These are phyloP conservation scores for Temnothorax nylanderi DNA, from an alignment of 1,140 invertebrate species.

Conservation along the genomic window DNA sequence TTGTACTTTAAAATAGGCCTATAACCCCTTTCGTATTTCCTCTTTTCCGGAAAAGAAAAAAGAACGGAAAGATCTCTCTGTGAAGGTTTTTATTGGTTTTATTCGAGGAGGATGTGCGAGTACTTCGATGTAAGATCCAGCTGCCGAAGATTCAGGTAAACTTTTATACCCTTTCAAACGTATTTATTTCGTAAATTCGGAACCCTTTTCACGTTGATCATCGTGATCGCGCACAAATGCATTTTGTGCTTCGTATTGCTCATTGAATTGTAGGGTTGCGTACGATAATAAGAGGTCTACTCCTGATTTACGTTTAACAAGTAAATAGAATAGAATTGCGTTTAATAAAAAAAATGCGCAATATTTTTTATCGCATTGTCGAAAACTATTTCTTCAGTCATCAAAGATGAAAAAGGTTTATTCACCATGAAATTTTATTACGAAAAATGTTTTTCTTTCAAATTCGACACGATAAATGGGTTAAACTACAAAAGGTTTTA, in stretches of 20 bases:
- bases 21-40: conserved; percentile 66
- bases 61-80: neutral
- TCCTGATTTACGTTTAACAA: conserved; percentile 16
- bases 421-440: neutral
- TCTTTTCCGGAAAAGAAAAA: conserved; percentile 65
- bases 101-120: conserved; percentile 8
- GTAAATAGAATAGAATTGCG: conserved; percentile 26
- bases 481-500: neutral
- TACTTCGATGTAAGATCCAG: conserved; percentile 45
- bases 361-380: neutral
- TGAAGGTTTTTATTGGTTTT: conserved; percentile 17
- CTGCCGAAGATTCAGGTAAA: conserved; percentile 57
- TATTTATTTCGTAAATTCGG: conserved; percentile 70
- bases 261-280: neutral
- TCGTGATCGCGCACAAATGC: conserved; percentile 27
- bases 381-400: neutral
- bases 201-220: conserved; percentile 61
- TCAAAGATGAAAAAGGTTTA: neutral
- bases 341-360: neutral
- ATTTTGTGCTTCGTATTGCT: conserved; percentile 20
- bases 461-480: neutral
- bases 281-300: conserved; percentile 6
- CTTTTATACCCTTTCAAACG: conserved; percentile 41
- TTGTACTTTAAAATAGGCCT: conserved; percentile 57
- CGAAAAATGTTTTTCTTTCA: neutral